phyloP scores from a whole-genome alignment of 2,888 invertebrate species.

The Boloria selene region DNA sequence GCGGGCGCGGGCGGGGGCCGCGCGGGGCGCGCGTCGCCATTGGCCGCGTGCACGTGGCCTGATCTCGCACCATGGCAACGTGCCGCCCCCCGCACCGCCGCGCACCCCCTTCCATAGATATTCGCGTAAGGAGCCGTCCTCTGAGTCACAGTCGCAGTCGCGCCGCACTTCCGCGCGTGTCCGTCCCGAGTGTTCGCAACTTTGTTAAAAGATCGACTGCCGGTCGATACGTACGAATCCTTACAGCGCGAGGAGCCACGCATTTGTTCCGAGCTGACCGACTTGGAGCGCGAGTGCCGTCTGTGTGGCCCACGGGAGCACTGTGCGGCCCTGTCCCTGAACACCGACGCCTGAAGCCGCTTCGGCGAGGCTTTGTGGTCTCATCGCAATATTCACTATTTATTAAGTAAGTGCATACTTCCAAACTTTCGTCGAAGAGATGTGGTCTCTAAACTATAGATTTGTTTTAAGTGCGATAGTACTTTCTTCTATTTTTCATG shows the following conservation, averaged over 20 bases:
- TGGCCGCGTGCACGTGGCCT: constrained; percentile 88
- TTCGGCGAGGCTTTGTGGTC: not conserved
- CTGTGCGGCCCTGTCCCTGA: not conserved
- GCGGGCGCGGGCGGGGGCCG: constrained; percentile 47
- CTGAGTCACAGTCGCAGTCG: constrained; percentile 39
- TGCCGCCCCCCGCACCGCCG: constrained; percentile 44
- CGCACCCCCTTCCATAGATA: constrained; percentile 52
- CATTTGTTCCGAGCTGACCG: constrained; percentile 5
- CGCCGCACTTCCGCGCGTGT: constrained; percentile 32
- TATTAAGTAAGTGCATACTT: constrained; percentile 7
- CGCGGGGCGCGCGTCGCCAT: constrained; percentile 64
- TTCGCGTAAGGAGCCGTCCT: constrained; percentile 46
- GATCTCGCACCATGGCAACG: constrained; percentile 88
- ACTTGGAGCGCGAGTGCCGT: constrained; percentile 24
- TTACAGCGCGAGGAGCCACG: constrained; percentile 40
- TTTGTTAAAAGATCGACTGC: constrained; percentile 41
- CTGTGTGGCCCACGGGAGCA: not conserved
- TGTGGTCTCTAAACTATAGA: no score
- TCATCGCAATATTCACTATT: not conserved
- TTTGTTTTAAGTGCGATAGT: no score
- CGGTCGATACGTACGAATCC: constrained; percentile 61
- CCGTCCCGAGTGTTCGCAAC: constrained; percentile 17
- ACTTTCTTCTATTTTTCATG: no score
- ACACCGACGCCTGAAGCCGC: not conserved
- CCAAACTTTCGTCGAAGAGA: not conserved